These are phyloP conservation scores for Tetranychus cinnabarinus DNA, from an alignment of 1,140 invertebrate species.

Conservation along the genomic window DNA sequence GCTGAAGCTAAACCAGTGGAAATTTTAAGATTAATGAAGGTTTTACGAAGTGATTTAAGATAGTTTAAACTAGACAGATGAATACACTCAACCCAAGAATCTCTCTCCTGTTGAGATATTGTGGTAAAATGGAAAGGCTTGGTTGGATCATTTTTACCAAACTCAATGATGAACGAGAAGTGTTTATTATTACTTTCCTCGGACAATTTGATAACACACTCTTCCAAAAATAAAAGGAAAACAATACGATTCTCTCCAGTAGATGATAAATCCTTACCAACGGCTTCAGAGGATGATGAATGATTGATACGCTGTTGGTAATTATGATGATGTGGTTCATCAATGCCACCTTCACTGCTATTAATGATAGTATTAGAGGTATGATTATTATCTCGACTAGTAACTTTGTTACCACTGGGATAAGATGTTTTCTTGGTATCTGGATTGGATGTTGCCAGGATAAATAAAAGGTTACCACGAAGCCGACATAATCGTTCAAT, in stretches of 20 bases:
- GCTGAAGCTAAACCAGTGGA: too few relatives aligned
- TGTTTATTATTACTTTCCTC: background rate
- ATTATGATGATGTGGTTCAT: background rate
- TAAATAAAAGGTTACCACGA: conserved; percentile 67
- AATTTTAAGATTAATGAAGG: background rate
- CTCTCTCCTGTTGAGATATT: conserved; percentile 32
- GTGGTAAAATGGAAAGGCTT: conserved; percentile 1
- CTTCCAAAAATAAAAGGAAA: background rate
- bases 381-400: background rate
- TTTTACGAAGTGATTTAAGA: conserved; percentile 32
- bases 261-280: too few relatives aligned
- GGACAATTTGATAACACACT: background rate
- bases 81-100: conserved; percentile 61
- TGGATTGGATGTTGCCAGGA: background rate
- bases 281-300: too few relatives aligned
- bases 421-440: background rate
- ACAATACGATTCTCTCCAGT: background rate
- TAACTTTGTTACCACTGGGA: too few relatives aligned
- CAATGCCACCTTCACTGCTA: too few relatives aligned
- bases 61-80: conserved; percentile 59
- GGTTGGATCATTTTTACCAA: background rate
- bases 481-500: conserved; percentile 66
- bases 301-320: background rate
- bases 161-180: background rate
- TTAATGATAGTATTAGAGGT: too few relatives aligned